Evolutionary conservation across 1,140 invertebrate species (phyloP), one percentile per base, ranked within the genome.

Genomic region (Ruditapes philippinarum): DNA sequence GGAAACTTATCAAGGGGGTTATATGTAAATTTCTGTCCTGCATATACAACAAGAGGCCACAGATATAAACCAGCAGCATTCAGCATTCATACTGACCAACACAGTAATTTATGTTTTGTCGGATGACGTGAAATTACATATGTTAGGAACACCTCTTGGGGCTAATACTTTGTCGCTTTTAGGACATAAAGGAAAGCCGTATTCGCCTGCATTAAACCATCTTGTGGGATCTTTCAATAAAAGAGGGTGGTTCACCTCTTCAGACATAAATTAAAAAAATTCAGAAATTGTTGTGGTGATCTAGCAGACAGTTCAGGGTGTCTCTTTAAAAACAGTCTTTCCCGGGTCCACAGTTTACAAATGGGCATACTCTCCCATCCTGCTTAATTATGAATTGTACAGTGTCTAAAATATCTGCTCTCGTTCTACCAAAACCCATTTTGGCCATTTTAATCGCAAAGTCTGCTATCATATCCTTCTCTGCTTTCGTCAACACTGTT

Each of bases 391-490:
- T 89, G 17, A 38, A 65, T 33, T 85, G 60, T 3, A 84, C 90
- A 2, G 81, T 73, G 7, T 85, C 22, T 19, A 57, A 19, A n/a
- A 85, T 22, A 28, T 91, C 90, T 25, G 84, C 19, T 12, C 45
- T 62, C 5, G 90, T 89, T 31, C 70, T 36, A 11, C 80, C 90
- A 62, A 68, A 85, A 5, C 90, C 90, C 11, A 83, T 68, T 45
- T 57, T 60, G 0, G 81, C 54, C 54, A 91, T 84, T 31, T 76
- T 25, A 4, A 89, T 25, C 5, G 70, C 65, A 79, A 62, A 91
- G 28, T 89, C 57, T 28, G 40, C 87, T 17, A 89, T 25, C 17
- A 28, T 38, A 9, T n/a, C 25, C 45, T 89, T 81, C 36, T 89
- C 90, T 25, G 38, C 49, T 0, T 36, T 31, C 9, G 49, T 74